Base-by-base conservation (phyloP, 2,888 invertebrate species). In the Tetranychus piercei region DNA sequence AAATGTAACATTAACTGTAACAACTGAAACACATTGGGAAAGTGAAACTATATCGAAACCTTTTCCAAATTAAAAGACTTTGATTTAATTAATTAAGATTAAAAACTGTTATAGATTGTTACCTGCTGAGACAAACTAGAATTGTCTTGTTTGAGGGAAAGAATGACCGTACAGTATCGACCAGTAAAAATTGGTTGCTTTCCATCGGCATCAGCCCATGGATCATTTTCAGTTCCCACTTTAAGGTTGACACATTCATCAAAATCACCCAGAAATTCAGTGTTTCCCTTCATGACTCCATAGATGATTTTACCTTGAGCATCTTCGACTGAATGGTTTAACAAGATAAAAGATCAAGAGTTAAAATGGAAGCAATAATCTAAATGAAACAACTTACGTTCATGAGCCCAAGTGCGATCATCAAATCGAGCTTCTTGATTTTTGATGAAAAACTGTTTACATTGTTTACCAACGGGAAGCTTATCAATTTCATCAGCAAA, bases 191-290 rank as follows among this genome's bases (percentile, higher is more conserved):
- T 22, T 34, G 34, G 34, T 9, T 55, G 55, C 7, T 69, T 20
- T 20, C 20, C 20, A 69, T 69, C 69, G 11, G 20, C 20, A 23
- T 69, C 22, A 20, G 69, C 22, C 69, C 69, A 69, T 69, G 69
- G 69, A 20, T 69, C 22, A 11, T 11, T 11, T 23, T 23, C 22
- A 69, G 20, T 69, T 69, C 69, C 69, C 4, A 23, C 69, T 69
- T 69, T 69, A 20, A 69, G 22, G 11, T 23, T 23, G 1, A 69
- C 69, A 69, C 69, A 69, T 23, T 69, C 22, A 23, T 69, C 69
- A 69, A 69, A 69, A 23, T 69, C 69, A 22, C 69, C 69, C 11
- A 69, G 15, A 22, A 69, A 69, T 69, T 69, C 69, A 20, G 34
- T 20, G 34, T 69, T 69, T 20, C 69, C 69, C 15, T 69, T 69